phyloP scores from a whole-genome alignment of 1,140 invertebrate species.

The Lepidotrigona ventralis region DNA sequence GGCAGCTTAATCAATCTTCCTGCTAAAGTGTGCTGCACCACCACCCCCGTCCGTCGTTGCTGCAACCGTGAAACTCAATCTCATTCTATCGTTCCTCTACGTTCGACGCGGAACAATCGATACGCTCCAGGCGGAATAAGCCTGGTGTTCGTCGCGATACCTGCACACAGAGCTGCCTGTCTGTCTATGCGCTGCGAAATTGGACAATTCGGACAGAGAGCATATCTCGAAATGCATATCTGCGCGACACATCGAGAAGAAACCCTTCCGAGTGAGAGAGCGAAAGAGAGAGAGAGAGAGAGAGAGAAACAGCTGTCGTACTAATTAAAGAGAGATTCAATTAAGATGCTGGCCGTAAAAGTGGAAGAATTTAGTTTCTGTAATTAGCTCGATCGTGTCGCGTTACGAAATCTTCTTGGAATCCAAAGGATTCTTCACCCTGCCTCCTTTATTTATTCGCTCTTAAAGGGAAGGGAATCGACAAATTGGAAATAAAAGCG shows the following conservation, averaged over 20 bases:
- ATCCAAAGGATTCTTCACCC: not conserved
- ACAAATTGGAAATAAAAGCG: conserved; percentile 9
- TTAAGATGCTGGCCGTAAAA: not conserved
- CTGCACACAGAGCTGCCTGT: not conserved
- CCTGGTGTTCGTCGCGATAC: conserved; percentile 11
- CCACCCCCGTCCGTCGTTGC: conserved; percentile 39
- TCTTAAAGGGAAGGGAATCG: not conserved
- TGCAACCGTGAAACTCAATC: conserved; percentile 59
- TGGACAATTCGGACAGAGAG: not conserved
- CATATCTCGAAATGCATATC: not conserved
- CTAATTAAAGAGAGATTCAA: conserved; percentile 25
- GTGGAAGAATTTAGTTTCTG: not conserved
- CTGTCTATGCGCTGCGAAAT: not conserved
- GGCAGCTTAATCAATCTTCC: conserved; percentile 73
- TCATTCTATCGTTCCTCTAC: conserved; percentile 42
- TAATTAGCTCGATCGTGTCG: conserved; percentile 6
- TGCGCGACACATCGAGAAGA: too few relatives aligned
- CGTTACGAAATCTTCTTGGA: conserved; percentile 15
- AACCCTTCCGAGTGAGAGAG: too few relatives aligned
- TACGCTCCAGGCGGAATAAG: conserved; percentile 30
- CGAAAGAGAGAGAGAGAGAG: too few relatives aligned
- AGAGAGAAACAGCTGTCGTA: too few relatives aligned
- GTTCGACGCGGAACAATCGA: conserved; percentile 54
- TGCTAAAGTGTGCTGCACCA: conserved; percentile 51
- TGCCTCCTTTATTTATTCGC: not conserved